Conservation (phyloP, 2,888 invertebrate species). For the Erebia palarica region DNA sequence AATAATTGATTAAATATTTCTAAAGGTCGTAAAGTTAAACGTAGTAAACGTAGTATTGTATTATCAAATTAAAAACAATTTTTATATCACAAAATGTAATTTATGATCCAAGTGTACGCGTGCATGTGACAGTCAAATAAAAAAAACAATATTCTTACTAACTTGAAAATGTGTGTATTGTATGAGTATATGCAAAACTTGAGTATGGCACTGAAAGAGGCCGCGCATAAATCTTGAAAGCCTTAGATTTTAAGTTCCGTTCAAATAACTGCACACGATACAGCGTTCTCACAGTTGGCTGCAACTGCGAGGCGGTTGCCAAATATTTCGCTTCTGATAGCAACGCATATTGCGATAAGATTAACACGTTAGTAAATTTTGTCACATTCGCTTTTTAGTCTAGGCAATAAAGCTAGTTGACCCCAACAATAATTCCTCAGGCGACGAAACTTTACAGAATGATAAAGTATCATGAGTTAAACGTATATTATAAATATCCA, state of each 20-base stretch:
- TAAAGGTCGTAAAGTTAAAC: no score
- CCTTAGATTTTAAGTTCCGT: slow-evolving; percentile 42
- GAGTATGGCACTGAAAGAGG: neutral
- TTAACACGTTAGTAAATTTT: slow-evolving; percentile 25
- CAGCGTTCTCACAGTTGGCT: slow-evolving; percentile 73
- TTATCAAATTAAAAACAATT: no score
- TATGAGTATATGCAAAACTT: neutral
- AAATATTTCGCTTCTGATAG: slow-evolving; percentile 72
- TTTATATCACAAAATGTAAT: neutral
- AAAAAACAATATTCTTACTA: neutral
- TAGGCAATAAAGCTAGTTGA: no score
- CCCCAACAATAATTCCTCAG: no score
- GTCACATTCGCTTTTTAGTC: slow-evolving; percentile 13
- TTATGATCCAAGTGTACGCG: neutral
- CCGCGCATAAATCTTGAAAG: slow-evolving; percentile 42
- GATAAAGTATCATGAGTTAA: no score
- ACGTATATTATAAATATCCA: no score
- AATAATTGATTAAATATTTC: no score
- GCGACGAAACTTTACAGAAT: no score
- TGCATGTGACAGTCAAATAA: no score
- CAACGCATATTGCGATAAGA: slow-evolving; percentile 33
- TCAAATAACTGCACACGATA: slow-evolving; percentile 46
- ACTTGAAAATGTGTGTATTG: slow-evolving; percentile 1
- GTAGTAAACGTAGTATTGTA: no score
- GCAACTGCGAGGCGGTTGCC: slow-evolving; percentile 59